These are phyloP conservation scores for Apamea anceps DNA, from an alignment of 2,888 invertebrate genomes.

Conservation along the genomic window DNA sequence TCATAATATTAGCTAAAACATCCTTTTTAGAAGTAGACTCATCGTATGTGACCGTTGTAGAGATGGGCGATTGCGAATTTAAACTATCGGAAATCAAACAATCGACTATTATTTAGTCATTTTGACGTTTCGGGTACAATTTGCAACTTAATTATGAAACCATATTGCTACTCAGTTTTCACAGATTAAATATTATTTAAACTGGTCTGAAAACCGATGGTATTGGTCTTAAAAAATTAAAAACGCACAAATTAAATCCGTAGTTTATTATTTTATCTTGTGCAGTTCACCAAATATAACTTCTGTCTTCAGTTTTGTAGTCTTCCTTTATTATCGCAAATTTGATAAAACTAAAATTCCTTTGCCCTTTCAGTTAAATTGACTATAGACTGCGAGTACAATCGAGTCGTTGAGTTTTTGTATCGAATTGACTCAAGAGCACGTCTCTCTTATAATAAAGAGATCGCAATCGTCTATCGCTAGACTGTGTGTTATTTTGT, in stretches of 20 bases:
- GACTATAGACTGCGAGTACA: neutral
- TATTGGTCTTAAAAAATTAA: too few relatives aligned
- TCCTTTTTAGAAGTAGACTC: constrained; percentile 72
- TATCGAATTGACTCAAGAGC: neutral
- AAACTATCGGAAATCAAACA: neutral
- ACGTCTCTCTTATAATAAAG: neutral
- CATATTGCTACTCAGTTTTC: neutral
- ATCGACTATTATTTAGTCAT: neutral
- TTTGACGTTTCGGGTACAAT: neutral
- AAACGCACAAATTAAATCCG: too few relatives aligned
- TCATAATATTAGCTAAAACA: constrained; percentile 66
- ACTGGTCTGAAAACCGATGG: too few relatives aligned
- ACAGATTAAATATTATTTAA: neutral
- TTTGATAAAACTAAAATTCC: too few relatives aligned
- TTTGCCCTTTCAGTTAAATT: too few relatives aligned
- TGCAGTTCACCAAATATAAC: too few relatives aligned
- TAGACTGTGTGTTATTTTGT: constrained; percentile 83
- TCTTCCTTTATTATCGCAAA: too few relatives aligned
- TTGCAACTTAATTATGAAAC: too few relatives aligned
- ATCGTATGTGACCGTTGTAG: constrained; percentile 78
- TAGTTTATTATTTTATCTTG: too few relatives aligned
- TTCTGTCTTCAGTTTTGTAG: too few relatives aligned
- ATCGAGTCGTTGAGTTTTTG: too few relatives aligned
- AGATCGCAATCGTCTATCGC: constrained; percentile 58
- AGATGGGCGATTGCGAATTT: constrained; percentile 52